Base-by-base conservation (phyloP, 2,888 invertebrate genomes). In the Plusia festucae region DNA sequence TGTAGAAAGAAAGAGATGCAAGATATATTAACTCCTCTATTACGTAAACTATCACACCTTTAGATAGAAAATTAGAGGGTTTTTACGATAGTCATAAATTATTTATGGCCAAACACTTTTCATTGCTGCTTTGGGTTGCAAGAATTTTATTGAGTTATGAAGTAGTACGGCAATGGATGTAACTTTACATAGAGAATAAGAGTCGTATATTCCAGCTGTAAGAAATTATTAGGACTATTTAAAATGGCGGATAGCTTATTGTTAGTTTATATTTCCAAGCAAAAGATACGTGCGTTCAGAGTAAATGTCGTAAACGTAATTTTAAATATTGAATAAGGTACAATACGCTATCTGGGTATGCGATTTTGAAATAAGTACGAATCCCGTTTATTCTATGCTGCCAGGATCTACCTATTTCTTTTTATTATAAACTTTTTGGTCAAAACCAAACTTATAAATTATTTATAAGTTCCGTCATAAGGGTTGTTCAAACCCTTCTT, bases 401-500 rank as follows among this genome's bases (percentile, higher is more conserved):
- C 30, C 27, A 27, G 27, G 0, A 27, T 27, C 9, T 24, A 24
- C 24, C 2, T 24, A 2, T 24, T 24, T 24, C 4, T 49, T 7
- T 49, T 20, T 49, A 46, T 9, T 46, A 16, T 3, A 4, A 49
- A 20, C 18, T 18, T 49, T 20, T 49, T 13, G 20, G 11, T 40
- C 57, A 34, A 22, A 1, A 24, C 9, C 20, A 15, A n/a, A 15
- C 40, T 49, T 34, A 60, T 65, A 30, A 40, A 73, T 73, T 51
- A 73, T 76, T 65, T 52, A 76, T 65, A 49, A n/a, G 54, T 56
- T 59, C 51, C 18, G 46, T n/a, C n/a, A 1, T 4, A 54, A 54
- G 54, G 65, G 59, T 16, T n/a, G 27, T 30, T 24, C 20, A 44
- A 52, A 40, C 65, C 18, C n/a, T 3, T 9, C 49, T 44, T 27